Evolutionary conservation across 2,888 invertebrate species (phyloP).

Genomic region (Bedellia somnulentella): DNA sequence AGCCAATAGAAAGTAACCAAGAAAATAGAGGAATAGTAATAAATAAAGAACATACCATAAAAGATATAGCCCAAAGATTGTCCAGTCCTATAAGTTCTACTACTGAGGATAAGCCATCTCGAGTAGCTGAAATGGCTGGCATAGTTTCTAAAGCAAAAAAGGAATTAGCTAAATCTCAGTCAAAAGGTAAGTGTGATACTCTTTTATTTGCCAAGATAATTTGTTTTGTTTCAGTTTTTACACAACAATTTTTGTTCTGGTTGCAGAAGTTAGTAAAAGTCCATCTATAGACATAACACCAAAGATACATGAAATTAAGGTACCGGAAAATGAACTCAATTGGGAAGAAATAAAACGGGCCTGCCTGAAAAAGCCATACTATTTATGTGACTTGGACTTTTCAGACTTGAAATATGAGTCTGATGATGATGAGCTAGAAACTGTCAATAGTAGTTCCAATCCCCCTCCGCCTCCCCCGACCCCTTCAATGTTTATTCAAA

Average conservation of each 20-base stretch:
- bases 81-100: conserved; percentile 65
- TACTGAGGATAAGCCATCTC: conserved; percentile 63
- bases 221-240: neutral
- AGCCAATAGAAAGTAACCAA: conserved; percentile 60
- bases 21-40: conserved; percentile 67
- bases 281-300: conserved; percentile 68
- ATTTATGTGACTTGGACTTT: conserved; percentile 94
- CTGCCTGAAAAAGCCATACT: conserved; percentile 72
- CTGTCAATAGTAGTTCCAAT: conserved; percentile 64
- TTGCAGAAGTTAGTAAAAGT: conserved; percentile 69
- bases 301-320: conserved; percentile 71
- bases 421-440: conserved; percentile 77
- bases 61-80: conserved; percentile 84
- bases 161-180: conserved; percentile 84
- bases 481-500: conserved; percentile 63
- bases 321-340: conserved; percentile 90
- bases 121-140: conserved; percentile 85
- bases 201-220: no score
- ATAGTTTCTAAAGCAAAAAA: conserved; percentile 88
- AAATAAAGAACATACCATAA: conserved; percentile 83
- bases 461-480: conserved; percentile 83
- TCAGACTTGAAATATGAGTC: conserved; percentile 89
- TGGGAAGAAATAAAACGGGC: conserved; percentile 88
- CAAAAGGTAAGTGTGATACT: conserved; percentile 56
- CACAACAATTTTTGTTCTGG: no score